phyloP scores from a whole-genome alignment of 2,113 vertebrate species.

The Drymodes brunneopygia region DNA sequence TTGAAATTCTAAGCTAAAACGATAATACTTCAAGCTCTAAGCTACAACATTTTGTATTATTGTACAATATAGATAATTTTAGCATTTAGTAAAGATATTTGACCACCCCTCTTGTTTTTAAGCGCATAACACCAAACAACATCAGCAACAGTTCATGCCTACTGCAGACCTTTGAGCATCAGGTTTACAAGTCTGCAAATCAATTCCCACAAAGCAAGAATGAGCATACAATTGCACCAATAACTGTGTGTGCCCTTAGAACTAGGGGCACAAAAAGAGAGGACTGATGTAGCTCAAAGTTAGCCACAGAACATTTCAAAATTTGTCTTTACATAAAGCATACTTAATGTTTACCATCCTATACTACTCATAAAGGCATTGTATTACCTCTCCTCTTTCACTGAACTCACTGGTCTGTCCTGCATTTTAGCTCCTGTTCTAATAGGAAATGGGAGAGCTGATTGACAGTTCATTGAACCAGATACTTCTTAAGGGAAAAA shows the following conservation, averaged over 20 bases:
- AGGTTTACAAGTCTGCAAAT: neutral
- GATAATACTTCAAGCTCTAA: neutral
- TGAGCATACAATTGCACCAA: neutral
- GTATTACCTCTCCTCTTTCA: neutral
- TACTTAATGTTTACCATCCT: neutral
- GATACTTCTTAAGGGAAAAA: constrained; percentile 47
- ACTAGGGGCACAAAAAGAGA: neutral
- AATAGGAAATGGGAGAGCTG: neutral
- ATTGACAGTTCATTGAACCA: constrained; percentile 44
- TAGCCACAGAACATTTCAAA: neutral
- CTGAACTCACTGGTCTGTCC: neutral
- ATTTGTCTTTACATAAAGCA: neutral
- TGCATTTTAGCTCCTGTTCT: neutral
- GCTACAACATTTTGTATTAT: neutral
- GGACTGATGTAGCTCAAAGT: neutral
- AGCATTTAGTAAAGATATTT: neutral
- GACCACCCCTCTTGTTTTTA: neutral
- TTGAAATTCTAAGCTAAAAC: neutral
- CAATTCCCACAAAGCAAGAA: neutral
- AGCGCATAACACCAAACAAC: neutral
- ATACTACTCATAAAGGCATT: neutral
- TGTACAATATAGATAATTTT: neutral
- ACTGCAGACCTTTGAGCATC: neutral
- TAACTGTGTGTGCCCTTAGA: neutral
- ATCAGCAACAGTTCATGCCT: neutral